Percentiles rank a stretch among this genome's conserved stretches.
Evolutionary conservation across 1,140 invertebrate species (phyloP).

Genomic region (Lithobius niger): DNA sequence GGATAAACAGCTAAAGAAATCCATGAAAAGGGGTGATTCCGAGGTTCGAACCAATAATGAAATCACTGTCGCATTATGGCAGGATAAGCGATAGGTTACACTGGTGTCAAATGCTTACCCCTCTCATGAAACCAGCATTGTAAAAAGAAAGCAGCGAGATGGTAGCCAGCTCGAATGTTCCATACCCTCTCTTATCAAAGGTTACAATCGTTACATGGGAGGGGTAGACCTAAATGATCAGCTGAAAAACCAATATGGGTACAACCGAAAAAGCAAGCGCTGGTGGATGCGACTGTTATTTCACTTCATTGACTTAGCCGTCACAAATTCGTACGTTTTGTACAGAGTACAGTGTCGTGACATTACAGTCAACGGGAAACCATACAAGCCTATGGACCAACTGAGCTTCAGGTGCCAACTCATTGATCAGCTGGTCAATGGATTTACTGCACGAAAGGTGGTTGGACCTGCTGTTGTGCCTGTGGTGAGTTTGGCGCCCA

Average conservation of each 20-base stretch:
- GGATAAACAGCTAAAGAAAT: slow-evolving; percentile 15
- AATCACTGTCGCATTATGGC: slow-evolving; percentile 27
- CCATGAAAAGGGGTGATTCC: slow-evolving; percentile 18
- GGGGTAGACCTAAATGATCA: slow-evolving; percentile 28
- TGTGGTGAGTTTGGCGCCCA: too few relatives aligned
- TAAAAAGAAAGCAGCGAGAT: slow-evolving; percentile 12
- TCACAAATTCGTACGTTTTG: slow-evolving; percentile 25
- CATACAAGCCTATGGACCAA: too few relatives aligned
- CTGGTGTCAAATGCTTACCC: slow-evolving; percentile 31
- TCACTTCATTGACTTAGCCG: slow-evolving; percentile 22
- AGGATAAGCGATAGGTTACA: slow-evolving; percentile 28
- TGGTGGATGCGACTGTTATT: slow-evolving; percentile 31
- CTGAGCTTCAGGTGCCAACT: too few relatives aligned
- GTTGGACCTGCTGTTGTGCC: too few relatives aligned
- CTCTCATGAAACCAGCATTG: slow-evolving; percentile 13
- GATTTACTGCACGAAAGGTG: too few relatives aligned
- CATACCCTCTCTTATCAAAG: slow-evolving; percentile 17
- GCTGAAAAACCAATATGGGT: slow-evolving; percentile 25
- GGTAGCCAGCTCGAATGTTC: slow-evolving; percentile 6
- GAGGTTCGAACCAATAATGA: slow-evolving; percentile 13
- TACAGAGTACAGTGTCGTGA: too few relatives aligned
- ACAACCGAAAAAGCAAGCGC: slow-evolving; percentile 27
- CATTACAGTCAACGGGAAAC: too few relatives aligned
- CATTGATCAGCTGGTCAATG: too few relatives aligned
- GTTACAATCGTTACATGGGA: slow-evolving; percentile 24